Evolutionary conservation across 2,113 vertebrate species (phyloP).

Genomic region (Gulo gulo): DNA sequence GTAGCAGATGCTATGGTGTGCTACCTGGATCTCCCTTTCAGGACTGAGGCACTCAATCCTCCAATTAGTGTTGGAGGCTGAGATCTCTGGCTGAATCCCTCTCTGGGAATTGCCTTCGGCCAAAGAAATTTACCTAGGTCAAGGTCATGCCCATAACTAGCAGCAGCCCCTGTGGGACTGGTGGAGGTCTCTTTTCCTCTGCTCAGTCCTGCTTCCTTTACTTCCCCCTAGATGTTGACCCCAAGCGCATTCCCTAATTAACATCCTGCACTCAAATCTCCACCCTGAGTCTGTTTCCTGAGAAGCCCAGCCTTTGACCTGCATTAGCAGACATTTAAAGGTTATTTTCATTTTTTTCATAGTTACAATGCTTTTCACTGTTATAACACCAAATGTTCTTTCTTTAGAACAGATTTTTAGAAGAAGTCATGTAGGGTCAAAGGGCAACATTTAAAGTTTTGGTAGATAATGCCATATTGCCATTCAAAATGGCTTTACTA

Average conservation of each 20-base stretch:
- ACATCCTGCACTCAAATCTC: not conserved
- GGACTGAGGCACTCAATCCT: not conserved
- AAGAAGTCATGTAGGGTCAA: not conserved
- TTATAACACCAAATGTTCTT: not conserved
- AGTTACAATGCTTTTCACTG: not conserved
- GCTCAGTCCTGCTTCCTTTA: not conserved
- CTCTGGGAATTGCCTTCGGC: not conserved
- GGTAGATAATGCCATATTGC: not conserved
- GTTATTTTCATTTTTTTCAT: not conserved
- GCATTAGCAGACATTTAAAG: not conserved
- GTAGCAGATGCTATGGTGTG: fast-evolving
- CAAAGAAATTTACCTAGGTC: not conserved
- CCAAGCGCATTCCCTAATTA: not conserved
- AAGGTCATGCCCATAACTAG: not conserved
- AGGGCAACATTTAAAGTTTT: not conserved
- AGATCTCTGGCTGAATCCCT: not conserved
- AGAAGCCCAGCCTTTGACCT: not conserved
- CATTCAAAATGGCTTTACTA: not conserved
- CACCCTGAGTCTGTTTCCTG: not conserved
- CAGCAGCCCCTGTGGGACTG: not conserved
- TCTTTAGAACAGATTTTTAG: not conserved
- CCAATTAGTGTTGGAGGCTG: not conserved
- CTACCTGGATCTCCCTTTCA: too few relatives aligned
- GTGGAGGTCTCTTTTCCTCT: not conserved
- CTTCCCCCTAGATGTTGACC: not conserved